These are phyloP conservation scores for Eleutherodactylus coqui DNA, from an alignment of 2,797 vertebrate species.

Conservation along the genomic window DNA sequence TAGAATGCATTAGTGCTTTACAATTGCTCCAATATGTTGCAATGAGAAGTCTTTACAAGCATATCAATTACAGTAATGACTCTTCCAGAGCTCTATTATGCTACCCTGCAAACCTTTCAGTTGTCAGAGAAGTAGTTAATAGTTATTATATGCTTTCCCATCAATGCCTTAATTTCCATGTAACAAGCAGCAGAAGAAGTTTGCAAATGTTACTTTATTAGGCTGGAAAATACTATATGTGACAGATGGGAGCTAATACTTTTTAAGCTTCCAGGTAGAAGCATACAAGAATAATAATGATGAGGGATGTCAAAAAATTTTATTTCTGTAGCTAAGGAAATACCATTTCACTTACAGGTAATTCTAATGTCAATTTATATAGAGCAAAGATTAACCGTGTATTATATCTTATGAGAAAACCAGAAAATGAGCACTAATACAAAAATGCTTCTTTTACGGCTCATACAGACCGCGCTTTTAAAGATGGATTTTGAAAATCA, in stretches of 20 bases:
- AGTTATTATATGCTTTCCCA: conserved; percentile 69
- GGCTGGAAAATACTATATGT: conserved; percentile 76
- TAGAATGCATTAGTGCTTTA: conserved; percentile 54
- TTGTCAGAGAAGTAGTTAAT: conserved; percentile 78
- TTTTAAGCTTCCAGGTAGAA: conserved; percentile 76
- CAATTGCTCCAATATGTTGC: conserved; percentile 71
- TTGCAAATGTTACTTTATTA: conserved; percentile 81
- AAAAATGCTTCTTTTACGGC: conserved; percentile 1
- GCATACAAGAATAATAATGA: conserved; percentile 72
- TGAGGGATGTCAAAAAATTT: conserved; percentile 77
- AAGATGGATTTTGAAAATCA: conserved; percentile 15
- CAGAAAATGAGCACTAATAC: conserved; percentile 66
- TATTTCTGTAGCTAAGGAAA: conserved; percentile 74
- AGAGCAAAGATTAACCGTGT: conserved; percentile 72
- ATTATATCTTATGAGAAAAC: conserved; percentile 75
- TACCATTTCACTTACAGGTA: conserved; percentile 76
- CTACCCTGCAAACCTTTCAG: conserved; percentile 76
- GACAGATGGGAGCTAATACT: conserved; percentile 78
- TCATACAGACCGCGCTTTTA: conserved; percentile 33
- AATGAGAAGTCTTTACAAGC: conserved; percentile 77
- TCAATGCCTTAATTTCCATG: conserved; percentile 77
- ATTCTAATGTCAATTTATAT: conserved; percentile 75
- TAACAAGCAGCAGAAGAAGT: conserved; percentile 77
- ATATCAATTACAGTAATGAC: conserved; percentile 83
- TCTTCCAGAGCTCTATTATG: conserved; percentile 77